These are phyloP conservation scores for Melanotaenia parkinsoni DNA, from an alignment of 2,797 vertebrate species.

Conservation along the genomic window DNA sequence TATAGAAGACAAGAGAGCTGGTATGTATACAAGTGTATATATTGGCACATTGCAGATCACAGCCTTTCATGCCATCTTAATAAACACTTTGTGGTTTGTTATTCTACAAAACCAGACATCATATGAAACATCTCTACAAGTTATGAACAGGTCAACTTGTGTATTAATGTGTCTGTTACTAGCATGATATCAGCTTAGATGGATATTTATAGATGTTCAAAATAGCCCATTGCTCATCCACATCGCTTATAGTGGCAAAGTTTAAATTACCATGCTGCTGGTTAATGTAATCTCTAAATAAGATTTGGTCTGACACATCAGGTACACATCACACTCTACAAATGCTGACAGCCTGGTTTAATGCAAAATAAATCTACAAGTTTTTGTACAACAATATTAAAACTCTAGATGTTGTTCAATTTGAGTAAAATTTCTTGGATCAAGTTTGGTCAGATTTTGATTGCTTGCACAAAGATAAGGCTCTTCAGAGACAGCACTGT, in stretches of 20 bases:
- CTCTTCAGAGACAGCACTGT: no score
- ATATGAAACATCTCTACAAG: constrained; percentile 46
- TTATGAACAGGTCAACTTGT: constrained; percentile 44
- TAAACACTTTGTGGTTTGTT: no score
- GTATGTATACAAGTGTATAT: neutral
- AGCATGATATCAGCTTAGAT: constrained; percentile 33
- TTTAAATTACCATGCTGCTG: constrained; percentile 19
- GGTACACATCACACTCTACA: constrained; percentile 4
- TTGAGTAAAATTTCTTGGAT: neutral
- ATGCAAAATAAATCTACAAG: constrained; percentile 3
- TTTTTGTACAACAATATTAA: neutral
- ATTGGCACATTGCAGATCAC: constrained; percentile 2
- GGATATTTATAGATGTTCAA: constrained; percentile 54
- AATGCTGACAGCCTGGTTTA: neutral
- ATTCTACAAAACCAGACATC: constrained; percentile 48
- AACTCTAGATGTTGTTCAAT: neutral
- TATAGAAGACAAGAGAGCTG: constrained; percentile 31
- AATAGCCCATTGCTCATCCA: constrained; percentile 19
- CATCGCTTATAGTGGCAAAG: constrained; percentile 24
- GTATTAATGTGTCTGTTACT: constrained; percentile 34
- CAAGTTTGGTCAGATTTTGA: neutral
- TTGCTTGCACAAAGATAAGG: no score
- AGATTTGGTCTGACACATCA: neutral
- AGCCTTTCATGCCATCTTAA: no score
- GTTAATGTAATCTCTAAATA: constrained; percentile 24